These are phyloP conservation scores for Virgularia gustaviana DNA, from an alignment of 92 coral and sea anemone genomes.

Conservation along the genomic window DNA sequence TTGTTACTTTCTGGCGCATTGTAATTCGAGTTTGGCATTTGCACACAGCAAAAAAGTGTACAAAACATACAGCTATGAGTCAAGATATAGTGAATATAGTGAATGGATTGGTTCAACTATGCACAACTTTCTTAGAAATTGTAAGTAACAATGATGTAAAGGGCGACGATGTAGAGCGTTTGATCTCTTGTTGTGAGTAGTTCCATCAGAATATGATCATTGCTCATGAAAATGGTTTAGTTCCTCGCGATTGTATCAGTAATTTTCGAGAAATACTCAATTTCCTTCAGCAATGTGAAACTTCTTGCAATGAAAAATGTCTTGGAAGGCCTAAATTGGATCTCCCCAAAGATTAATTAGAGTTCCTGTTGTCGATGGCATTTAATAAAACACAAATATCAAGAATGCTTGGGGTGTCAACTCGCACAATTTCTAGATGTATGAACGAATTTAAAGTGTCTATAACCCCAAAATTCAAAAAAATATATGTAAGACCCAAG, in stretches of 20 bases:
- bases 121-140: neutral
- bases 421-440: neutral
- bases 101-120: conserved; percentile 1
- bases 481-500: too few species aligned
- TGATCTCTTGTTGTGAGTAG: neutral
- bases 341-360: neutral
- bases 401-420: conserved; percentile 3
- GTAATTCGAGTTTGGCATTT: too few species aligned
- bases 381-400: conserved; percentile 6
- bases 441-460: neutral
- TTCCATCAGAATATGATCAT: neutral
- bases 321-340: conserved; percentile 10
- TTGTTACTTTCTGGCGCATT: neutral
- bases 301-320: conserved; percentile 1
- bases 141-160: neutral
- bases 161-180: neutral
- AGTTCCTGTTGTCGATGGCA: neutral
- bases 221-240: conserved; percentile 1
- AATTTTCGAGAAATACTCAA: neutral
- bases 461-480: too few species aligned
- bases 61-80: neutral
- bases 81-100: too few species aligned
- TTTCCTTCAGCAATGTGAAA: conserved; percentile 8
- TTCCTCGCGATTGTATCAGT: neutral
- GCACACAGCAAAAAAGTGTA: too few species aligned